Base-by-base conservation (phyloP, 2,113 vertebrate species). In the Vireo altiloquus region DNA sequence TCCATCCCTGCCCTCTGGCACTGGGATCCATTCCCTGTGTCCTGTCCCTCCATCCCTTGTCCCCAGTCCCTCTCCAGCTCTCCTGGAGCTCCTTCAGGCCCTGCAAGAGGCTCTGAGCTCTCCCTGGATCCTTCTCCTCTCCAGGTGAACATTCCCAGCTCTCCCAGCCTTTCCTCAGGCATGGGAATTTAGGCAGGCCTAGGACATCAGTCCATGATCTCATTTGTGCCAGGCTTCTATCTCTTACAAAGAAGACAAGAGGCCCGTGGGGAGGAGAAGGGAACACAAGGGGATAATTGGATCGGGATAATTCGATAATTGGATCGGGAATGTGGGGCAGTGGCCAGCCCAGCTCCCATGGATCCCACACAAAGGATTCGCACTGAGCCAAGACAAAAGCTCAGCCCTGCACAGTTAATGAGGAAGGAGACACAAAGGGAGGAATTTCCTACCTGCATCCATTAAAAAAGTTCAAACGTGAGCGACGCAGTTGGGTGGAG, bases 201-300 rank as follows among this genome's bases (percentile, higher is more conserved):
- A 39, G 86, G 88, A 57, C 65, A 76, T 57, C 82, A 78, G 31
- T n/a, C 50, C 30, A 50, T 64, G 81, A 88, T 74, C 23, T 95
- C 54, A 60, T 81, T 86, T 84, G 49, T 91, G 90, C 68, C 88
- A 12, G 6, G 74, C 87, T 94, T 94, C n/a, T n/a, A 74, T 92
- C 70, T 94, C 44, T 5, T 13, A 5, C 37, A 75, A 92, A 77
- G 91, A 74, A 92, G 71, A 54, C 75, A 57, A 68, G 96, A 92
- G 90, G 72, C 87, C 35, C 25, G 2, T 46, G 72, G 79, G 57
- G 96, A 69, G 69, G 72, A 92, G 86, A 47, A 4, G 22, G 87
- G 64, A 80, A 31, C 72, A 89, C 79, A 94, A 27, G 35, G 90
- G 77, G 72, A 54, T 91, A 93, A 96, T 70, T 97, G 94, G 95